A percentile compares a stretch with the other conserved stretches of the same genome.
Conservation (phyloP, 30 jellyfish, hydroid and myxozoan genomes). For the Pelagia noctiluca region DNA sequence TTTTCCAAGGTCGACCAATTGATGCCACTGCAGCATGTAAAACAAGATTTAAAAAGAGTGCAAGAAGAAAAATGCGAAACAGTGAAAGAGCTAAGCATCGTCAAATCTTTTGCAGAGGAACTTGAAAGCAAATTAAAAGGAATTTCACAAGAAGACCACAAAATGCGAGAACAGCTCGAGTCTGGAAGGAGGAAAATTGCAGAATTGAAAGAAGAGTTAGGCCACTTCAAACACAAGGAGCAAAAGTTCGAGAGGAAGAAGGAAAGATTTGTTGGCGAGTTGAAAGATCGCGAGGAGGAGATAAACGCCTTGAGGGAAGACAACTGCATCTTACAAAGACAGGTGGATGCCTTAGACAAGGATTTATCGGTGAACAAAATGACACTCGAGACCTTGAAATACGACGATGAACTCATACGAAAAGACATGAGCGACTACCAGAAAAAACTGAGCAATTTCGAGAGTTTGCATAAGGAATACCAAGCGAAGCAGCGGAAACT, state of each 20-base stretch:
- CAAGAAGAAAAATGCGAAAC: slow-evolving; percentile 19
- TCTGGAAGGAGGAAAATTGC: slow-evolving; percentile 36
- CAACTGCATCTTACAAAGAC: slow-evolving; percentile 55
- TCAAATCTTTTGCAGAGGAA: slow-evolving; percentile 13
- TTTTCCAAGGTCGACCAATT: too few species aligned
- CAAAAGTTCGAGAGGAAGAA: slow-evolving; percentile 34
- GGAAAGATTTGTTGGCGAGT: slow-evolving; percentile 30
- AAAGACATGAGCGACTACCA: slow-evolving; percentile 51
- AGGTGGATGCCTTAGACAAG: slow-evolving; percentile 56
- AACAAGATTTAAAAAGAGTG: not conserved
- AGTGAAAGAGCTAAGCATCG: slow-evolving; percentile 40
- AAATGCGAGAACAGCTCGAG: slow-evolving; percentile 26
- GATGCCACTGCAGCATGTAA: slow-evolving; percentile 9
- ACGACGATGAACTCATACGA: slow-evolving; percentile 66
- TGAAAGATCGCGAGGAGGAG: slow-evolving; percentile 28
- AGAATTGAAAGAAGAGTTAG: slow-evolving; percentile 46
- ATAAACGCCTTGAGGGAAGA: slow-evolving; percentile 33
- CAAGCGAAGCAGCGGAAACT: slow-evolving; percentile 33
- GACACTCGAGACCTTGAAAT: slow-evolving; percentile 62
- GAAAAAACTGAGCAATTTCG: slow-evolving; percentile 33
- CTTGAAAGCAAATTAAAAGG: slow-evolving; percentile 43
- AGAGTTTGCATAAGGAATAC: slow-evolving; percentile 17
- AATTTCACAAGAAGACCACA: slow-evolving; percentile 13
- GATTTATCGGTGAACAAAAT: slow-evolving; percentile 57
- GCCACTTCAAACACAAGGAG: slow-evolving; percentile 10